A percentile compares a stretch with the other conserved stretches of the same genome.
phyloP scores from a whole-genome alignment of 2,113 vertebrate genomes.

The Illadopsis cleaveri region DNA sequence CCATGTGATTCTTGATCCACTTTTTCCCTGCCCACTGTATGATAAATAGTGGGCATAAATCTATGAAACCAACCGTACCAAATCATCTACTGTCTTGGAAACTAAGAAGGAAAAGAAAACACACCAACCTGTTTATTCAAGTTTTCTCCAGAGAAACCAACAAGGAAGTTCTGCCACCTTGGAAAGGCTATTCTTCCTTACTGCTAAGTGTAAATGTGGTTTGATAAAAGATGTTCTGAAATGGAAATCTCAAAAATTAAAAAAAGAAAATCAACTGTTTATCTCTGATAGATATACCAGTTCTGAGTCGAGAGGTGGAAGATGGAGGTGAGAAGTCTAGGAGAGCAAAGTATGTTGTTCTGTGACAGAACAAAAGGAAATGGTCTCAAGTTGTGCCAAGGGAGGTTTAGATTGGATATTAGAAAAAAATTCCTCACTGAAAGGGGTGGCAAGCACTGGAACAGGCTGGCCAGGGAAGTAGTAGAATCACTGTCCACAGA shows the following conservation, averaged over 20 bases:
- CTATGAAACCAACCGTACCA: neutral
- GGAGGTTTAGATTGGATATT: neutral
- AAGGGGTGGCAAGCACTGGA: neutral
- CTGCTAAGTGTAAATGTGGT: neutral
- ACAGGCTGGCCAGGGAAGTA: neutral
- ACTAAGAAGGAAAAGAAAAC: neutral
- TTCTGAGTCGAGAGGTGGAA: neutral
- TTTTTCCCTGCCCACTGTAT: neutral
- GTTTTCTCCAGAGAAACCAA: neutral
- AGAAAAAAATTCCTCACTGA: neutral
- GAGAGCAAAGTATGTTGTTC: neutral
- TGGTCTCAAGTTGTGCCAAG: neutral
- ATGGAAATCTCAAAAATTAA: neutral
- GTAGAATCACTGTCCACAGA: neutral
- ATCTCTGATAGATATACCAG: neutral
- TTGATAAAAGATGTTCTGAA: neutral
- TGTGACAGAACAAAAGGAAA: neutral
- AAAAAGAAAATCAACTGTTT: neutral
- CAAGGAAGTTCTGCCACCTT: neutral
- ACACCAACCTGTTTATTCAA: neutral
- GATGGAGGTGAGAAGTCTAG: neutral
- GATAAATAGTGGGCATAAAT: neutral
- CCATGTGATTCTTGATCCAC: neutral
- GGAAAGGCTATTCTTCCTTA: neutral
- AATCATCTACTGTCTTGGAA: neutral